phyloP scores from a whole-genome alignment of 1,140 invertebrate species.

The Geopemphigus sp. region DNA sequence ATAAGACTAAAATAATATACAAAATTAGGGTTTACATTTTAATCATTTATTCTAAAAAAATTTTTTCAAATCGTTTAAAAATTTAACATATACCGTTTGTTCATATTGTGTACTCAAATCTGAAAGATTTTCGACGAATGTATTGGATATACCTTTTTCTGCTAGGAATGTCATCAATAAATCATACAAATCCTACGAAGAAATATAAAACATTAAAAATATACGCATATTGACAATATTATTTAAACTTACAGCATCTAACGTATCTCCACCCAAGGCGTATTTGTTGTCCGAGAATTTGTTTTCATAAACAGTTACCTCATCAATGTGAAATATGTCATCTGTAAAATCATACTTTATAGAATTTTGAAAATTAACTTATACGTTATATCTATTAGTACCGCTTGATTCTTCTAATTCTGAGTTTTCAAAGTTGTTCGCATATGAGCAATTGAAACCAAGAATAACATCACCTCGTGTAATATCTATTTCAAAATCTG shows the following conservation, averaged over 20 bases:
- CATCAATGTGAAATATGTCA: conserved; percentile 84
- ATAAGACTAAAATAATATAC: conserved; percentile 36
- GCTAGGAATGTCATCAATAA: conserved; percentile 89
- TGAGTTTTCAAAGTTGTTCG: conserved; percentile 61
- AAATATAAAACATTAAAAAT: conserved; percentile 32
- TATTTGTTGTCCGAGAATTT: conserved; percentile 81
- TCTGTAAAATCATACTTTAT: conserved; percentile 58
- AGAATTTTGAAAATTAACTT: not conserved
- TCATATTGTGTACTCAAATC: conserved; percentile 87
- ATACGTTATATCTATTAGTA: not conserved
- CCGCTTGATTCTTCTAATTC: conserved; percentile 68
- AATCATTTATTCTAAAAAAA: conserved; percentile 62
- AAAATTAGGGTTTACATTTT: conserved; percentile 30
- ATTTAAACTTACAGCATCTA: conserved; percentile 74
- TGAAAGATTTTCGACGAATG: conserved; percentile 83
- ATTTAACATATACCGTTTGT: conserved; percentile 80
- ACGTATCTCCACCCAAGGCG: conserved; percentile 81
- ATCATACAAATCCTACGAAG: conserved; percentile 86
- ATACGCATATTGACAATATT: conserved; percentile 12
- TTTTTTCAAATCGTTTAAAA: conserved; percentile 80
- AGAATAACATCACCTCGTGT: conserved; percentile 71
- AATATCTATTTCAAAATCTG: conserved; percentile 81
- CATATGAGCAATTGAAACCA: conserved; percentile 78
- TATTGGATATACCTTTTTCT: conserved; percentile 87
- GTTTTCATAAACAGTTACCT: conserved; percentile 78